These are phyloP conservation scores for Mercenaria mercenaria DNA, from an alignment of 1,140 invertebrate species.

Conservation along the genomic window DNA sequence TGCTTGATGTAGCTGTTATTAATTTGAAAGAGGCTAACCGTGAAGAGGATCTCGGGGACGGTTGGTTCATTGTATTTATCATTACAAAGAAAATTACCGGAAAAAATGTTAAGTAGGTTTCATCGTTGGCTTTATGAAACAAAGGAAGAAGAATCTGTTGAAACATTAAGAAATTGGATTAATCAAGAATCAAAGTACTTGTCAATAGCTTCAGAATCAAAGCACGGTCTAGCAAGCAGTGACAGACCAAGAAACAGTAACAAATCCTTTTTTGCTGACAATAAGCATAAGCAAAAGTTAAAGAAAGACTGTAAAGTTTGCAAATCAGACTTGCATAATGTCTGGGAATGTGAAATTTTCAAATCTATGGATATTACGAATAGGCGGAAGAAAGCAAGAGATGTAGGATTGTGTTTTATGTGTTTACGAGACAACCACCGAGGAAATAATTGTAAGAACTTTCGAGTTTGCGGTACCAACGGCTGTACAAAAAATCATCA, in stretches of 20 bases:
- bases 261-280: background rate
- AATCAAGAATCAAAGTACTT: background rate
- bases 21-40: background rate
- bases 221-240: background rate
- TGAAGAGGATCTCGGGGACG: background rate
- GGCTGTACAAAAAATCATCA: constrained; percentile 33
- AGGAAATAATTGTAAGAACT: constrained; percentile 23
- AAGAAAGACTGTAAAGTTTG: background rate
- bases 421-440: constrained; percentile 24
- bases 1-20: constrained; percentile 27
- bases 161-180: constrained; percentile 20
- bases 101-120: background rate
- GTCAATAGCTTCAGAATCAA: constrained; percentile 16
- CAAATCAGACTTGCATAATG: background rate
- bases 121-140: background rate
- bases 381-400: constrained; percentile 27
- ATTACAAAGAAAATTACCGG: constrained; percentile 31
- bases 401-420: constrained; percentile 19
- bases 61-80: constrained; percentile 26
- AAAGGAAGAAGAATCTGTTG: background rate
- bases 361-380: background rate
- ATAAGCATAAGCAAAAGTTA: background rate
- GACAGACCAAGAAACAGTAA: background rate
- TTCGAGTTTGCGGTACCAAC: background rate
- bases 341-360: background rate